Base-by-base conservation (phyloP, 2,888 invertebrate genomes). In the Gymnoscelis rufifasciata region DNA sequence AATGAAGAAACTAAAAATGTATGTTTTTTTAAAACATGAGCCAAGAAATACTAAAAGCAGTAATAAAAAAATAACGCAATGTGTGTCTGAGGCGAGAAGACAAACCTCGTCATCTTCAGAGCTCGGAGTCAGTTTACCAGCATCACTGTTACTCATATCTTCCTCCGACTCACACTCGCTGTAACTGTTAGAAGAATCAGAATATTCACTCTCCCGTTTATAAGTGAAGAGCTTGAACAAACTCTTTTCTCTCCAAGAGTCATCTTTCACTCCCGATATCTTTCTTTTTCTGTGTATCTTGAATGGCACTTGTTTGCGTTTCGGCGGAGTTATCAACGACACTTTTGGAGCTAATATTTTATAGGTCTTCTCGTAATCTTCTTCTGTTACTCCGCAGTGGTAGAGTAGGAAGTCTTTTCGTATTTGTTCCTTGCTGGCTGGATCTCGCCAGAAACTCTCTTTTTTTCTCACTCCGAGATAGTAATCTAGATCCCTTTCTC, bases 261-360 rank as follows among this genome's bases (percentile, higher is more conserved):
- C 84, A 8, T 83, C 83, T 52, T 64, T 74, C 1, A 67, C 47
- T 29, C 68, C 65, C 1, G 64, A 66, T 3, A 62, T 62, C 49
- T 71, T 82, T 19, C 68, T 72, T 46, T 78, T 84, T 43, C 62
- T 81, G 39, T 86, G 78, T 26, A 88, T 84, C 59, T 83, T 86
- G 52, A 88, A 87, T 46, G 88, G 87, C 24, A 88, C 84, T 69
- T 87, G 88, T 53, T 81, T 87, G 3, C 83, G 54, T 57, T 60
- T 78, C 1, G 80, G 82, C 41, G 73, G 78, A 5, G 60, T 52
- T 1, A 64, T 61, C 38, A 66, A 64, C 11, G 71, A 65, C 0
- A 61, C 59, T 59, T 74, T 78, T 0, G 70, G 62, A 2, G 61
- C 47, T 1, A 62, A 56, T 27, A 62, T 82, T 47, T 76, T 81